These are phyloP conservation scores for Protonibea diacanthus DNA, from an alignment of 2,797 vertebrate genomes.

Conservation along the genomic window DNA sequence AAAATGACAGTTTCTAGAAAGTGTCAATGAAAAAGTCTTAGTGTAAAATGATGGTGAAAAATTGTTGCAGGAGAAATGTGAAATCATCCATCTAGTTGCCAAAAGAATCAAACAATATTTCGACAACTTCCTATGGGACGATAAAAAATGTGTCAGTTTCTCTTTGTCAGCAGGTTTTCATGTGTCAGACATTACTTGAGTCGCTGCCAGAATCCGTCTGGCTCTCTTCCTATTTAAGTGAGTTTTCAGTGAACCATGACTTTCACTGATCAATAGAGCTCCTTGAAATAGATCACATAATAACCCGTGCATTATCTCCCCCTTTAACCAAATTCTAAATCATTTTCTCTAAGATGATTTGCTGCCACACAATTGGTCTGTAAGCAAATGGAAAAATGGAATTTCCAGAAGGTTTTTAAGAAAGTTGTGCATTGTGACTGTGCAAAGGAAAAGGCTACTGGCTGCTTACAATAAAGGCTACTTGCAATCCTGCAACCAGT, in stretches of 20 bases:
- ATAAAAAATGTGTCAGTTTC: neutral
- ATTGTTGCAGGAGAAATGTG: neutral
- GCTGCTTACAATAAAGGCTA: too few relatives aligned
- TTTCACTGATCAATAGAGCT: neutral
- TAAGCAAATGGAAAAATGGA: neutral
- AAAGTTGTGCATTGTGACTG: too few relatives aligned
- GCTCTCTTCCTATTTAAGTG: neutral
- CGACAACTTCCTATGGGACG: neutral
- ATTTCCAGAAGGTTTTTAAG: neutral
- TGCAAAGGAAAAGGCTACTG: too few relatives aligned
- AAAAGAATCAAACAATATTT: neutral
- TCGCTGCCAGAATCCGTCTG: neutral
- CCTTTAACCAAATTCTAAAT: neutral
- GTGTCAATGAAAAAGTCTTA: too few relatives aligned
- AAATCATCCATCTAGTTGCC: neutral
- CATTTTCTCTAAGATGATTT: neutral
- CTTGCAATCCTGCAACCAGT: too few relatives aligned
- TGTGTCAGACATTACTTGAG: neutral
- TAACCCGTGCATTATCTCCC: neutral
- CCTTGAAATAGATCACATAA: constrained; percentile 22
- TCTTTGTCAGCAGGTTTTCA: neutral
- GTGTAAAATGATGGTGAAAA: neutral
- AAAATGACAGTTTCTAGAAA: too few relatives aligned
- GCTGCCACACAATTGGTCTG: neutral
- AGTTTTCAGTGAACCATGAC: constrained; percentile 1